Conservation (phyloP, 2,797 vertebrate genomes). For the Phrynocephalus forsythii region DNA sequence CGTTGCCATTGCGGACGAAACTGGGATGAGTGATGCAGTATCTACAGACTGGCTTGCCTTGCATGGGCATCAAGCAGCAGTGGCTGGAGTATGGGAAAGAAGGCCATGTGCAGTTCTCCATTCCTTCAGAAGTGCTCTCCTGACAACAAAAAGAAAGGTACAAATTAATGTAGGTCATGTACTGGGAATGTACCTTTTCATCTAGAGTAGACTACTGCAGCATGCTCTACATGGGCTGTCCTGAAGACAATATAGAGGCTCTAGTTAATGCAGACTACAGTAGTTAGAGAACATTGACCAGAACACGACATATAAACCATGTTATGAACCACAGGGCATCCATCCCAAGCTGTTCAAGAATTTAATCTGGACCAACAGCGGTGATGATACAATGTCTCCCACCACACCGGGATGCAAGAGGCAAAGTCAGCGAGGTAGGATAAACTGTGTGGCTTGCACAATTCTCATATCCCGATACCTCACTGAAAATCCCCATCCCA, state of each 20-base stretch:
- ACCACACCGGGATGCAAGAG: not conserved
- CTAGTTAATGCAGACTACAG: not conserved
- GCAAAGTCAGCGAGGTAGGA: not conserved
- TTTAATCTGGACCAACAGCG: not conserved
- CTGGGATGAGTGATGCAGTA: accelerated
- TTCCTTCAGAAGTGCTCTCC: constrained; percentile 56
- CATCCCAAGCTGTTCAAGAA: not conserved
- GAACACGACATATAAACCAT: not conserved
- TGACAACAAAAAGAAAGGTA: constrained; percentile 29
- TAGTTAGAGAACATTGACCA: not conserved
- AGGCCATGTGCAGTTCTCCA: constrained; percentile 50
- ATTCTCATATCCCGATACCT: not conserved
- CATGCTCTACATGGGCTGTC: not conserved
- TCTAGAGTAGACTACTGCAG: not conserved
- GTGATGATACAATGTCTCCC: not conserved
- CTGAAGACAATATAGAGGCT: not conserved
- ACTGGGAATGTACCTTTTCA: not conserved
- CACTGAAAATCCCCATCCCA: not conserved
- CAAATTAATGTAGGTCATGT: not conserved
- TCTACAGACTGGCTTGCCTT: constrained; percentile 19
- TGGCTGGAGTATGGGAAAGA: constrained; percentile 50
- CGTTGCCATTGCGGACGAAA: constrained; percentile 45
- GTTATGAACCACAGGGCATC: not conserved
- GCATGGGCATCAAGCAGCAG: constrained; percentile 64
- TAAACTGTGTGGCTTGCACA: not conserved